Base-by-base conservation (phyloP, 2,797 vertebrate genomes). In the Siniperca obscura region DNA sequence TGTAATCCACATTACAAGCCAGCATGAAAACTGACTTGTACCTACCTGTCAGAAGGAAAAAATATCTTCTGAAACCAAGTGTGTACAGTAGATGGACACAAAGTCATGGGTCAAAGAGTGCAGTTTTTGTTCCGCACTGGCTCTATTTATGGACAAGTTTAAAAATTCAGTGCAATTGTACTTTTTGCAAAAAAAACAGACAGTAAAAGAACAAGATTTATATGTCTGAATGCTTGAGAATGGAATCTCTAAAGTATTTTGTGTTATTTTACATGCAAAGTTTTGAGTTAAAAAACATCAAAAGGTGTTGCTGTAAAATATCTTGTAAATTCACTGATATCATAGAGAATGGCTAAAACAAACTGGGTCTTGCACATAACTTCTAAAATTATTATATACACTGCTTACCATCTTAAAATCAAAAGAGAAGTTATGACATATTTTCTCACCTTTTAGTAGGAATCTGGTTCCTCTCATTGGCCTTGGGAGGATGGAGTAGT, bases 381-480 rank as follows among this genome's bases (percentile, higher is more conserved):
- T 11, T 52, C 34, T 7, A 2, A 17, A 22, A 72, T n/a, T 17
- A 66, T 17, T 6, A 22, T 1, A 38, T 40, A 52, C 19, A 68
- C 27, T n/a, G 10, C 30, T 30, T 21, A 48, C 27, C 79, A n/a
- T 70, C 5, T 19, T 42, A 0, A 48, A 62, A 34, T 40, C 4
- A 30, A 65, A 67, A 40, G 7, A 25, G 42, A 57, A 57, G 6
- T 44, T 11, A 50, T 46, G 11, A 46, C 3, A 4, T 17, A 40
- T 55, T 66, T 69, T 82, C 76, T 81, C 38, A 96, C 95, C 92
- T 95, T 87, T 92, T 94, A 22, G 42, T 25, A n/a, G 84, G 25
- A 70, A 74, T 56, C 57, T 83, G 74, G 46, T 87, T 91, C 53
- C 62, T 81, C 55, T 89, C 86, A 14, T 80, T 85, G 76, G 76